These are phyloP conservation scores for Icerya purchasi DNA, from an alignment of 2,888 invertebrate species.

Conservation along the genomic window DNA sequence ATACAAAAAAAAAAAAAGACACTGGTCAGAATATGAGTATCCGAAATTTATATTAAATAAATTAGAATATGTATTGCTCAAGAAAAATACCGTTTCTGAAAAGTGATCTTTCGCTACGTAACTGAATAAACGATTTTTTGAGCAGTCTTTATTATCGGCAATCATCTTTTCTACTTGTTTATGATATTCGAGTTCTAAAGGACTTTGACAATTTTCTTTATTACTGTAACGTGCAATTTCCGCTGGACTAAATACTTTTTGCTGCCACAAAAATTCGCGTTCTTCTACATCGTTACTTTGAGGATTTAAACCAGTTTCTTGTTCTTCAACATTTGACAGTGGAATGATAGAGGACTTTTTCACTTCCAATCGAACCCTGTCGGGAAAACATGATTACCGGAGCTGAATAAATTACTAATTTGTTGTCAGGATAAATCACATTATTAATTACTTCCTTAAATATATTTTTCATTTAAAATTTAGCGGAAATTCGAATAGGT, in stretches of 20 bases:
- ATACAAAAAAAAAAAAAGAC: no score
- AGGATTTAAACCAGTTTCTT: constrained; percentile 10
- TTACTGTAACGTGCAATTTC: constrained; percentile 6
- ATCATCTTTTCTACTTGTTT: background rate
- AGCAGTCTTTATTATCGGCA: background rate
- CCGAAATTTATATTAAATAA: no score
- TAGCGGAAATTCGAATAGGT: background rate
- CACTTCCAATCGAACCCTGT: constrained; percentile 10
- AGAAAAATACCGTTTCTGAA: no score
- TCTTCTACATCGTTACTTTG: constrained; percentile 9
- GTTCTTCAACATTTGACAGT: constrained; percentile 9
- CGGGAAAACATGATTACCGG: background rate
- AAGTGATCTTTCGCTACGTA: constrained; percentile 7
- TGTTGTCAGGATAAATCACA: no score
- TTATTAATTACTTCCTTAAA: no score
- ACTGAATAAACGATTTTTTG: constrained; percentile 5
- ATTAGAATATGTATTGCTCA: no score
- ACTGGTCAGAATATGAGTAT: no score
- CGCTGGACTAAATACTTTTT: constrained; percentile 7
- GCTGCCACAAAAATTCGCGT: constrained; percentile 9
- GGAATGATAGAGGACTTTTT: constrained; percentile 10
- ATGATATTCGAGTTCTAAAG: constrained; percentile 8
- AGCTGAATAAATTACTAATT: no score
- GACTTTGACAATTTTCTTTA: background rate
- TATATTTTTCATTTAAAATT: no score